Evolutionary conservation across 1,140 invertebrate species (phyloP), one percentile per base, ranked within the genome.

Genomic region (Tenebrio molitor): DNA sequence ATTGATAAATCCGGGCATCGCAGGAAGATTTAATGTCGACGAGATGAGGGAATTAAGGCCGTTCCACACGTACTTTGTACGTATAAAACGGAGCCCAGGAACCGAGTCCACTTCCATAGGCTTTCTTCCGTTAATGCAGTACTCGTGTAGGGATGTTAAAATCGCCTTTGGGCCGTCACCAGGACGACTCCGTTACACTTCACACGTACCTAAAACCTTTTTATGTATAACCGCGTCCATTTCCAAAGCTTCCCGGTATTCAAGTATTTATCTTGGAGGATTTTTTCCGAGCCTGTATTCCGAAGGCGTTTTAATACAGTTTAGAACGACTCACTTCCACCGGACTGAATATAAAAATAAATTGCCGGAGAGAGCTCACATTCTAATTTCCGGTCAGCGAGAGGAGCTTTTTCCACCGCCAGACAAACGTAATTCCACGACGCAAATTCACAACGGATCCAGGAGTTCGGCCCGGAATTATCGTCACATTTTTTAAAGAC

Each of bases 51-150:
- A 72, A 66, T 72, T 68, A 19, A 64, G 66, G 67, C 6, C 58
- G 53, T 65, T 69, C 42, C 62, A 74, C 67, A 74, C 72, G 67
- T 69, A 64, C 50, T 73, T 73, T 69, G 39, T 73, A 29, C 41
- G 41, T 68, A 73, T 73, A 73, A 67, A 63, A 69, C 50, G 23
- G 21, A 15, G 15, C 14, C 1, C 23, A 50, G 39, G 39, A 66
- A 66, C 29, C 21, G 41, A 50, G 62, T 71, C 73, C 69, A 74
- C 73, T 75, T 76, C 65, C 73, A 68, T 75, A 73, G 75, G 73
- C 75, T 78, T 79, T 78, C 78, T 79, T 78, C 70, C 72, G 77
- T 64, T 79, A 79, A 79, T 79, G 78, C 78, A 79, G 75, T 62
- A 79, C 77, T 70, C 78, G 77, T 79, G 78, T 79, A 79, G 78